Base-by-base conservation (phyloP, 2,888 invertebrate genomes). In the Pinctada fucata region DNA sequence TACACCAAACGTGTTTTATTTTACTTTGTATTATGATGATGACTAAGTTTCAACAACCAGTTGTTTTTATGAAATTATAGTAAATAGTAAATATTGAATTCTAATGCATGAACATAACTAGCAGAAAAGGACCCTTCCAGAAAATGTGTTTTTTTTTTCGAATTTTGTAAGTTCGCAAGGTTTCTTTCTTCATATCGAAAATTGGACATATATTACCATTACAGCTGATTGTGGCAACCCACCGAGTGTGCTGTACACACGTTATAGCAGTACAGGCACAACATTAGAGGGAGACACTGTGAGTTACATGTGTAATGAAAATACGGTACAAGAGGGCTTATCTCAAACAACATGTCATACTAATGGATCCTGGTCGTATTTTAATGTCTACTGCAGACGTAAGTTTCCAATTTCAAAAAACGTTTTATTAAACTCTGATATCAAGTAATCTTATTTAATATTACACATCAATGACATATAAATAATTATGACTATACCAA, bases 141-240 rank as follows among this genome's bases (percentile, higher is more conserved):
- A 31, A 31, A 31, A 31, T 31, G 31, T 31, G 0, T 31, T 31
- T 48, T 31, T 16, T 5, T 51, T 51, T 51, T 31, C 71, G 45
- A 52, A n/a, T 71, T 52, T 2, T 16, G 31, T 2, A 45, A 16
- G 2, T 31, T 31, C 31, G 31, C 31, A 31, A 31, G 31, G 31
- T 31, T 31, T 31, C 31, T 31, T 31, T 31, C 31, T 31, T 31
- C 31, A 31, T 31, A 31, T 31, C 31, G 31, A 31, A 31, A 10
- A 8, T 31, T 51, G 51, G 4, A 3, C 45, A 2, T 1, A 45
- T 52, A 31, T 72, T 31, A 51, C 3, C 58, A 51, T 72, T 58
- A 10, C 5, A 72, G 72, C 72, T 10, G 63, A 72, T 48, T 72
- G 72, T 47, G 72, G 72, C 2, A 72, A 45, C 16, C 72, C 72